phyloP scores from a whole-genome alignment of 2,797 vertebrate species.

The Aratinga solstitialis region DNA sequence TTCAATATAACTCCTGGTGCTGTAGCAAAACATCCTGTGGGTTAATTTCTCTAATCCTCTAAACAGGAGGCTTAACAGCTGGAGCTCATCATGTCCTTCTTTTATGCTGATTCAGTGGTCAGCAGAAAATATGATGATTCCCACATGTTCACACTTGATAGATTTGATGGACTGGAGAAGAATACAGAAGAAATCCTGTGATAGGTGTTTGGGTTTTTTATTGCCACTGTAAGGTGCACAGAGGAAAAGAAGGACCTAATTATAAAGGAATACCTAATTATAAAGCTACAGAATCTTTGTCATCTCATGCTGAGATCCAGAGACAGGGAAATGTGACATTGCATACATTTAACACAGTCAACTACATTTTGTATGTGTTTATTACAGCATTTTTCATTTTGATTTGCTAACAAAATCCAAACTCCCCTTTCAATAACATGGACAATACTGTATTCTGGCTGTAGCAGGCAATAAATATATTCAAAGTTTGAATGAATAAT shows the following conservation, averaged over 20 bases:
- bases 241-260: not conserved
- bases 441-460: not conserved
- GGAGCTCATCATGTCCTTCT: constrained; percentile 53
- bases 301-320: not conserved
- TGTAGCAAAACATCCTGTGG: not conserved
- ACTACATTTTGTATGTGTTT: not conserved
- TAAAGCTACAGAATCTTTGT: constrained; percentile 22
- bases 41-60: constrained; percentile 61
- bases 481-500: not conserved
- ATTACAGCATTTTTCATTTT: not conserved
- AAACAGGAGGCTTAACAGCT: constrained; percentile 54
- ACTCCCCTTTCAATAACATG: not conserved
- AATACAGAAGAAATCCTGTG: constrained; percentile 9
- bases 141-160: constrained; percentile 62
- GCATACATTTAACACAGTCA: not conserved
- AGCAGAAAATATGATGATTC: constrained; percentile 63
- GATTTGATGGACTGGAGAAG: constrained; percentile 40
- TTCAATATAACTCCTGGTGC: constrained; percentile 5
- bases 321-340: not conserved
- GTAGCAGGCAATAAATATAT: not conserved
- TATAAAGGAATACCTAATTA: constrained; percentile 7
- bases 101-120: constrained; percentile 59
- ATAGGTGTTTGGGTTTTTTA: not conserved
- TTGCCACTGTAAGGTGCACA: not conserved
- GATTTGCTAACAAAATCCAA: not conserved